Percentiles rank a stretch among this genome's conserved stretches.
Conservation (phyloP, 2,888 invertebrate genomes). For the Ochropleura plecta region DNA sequence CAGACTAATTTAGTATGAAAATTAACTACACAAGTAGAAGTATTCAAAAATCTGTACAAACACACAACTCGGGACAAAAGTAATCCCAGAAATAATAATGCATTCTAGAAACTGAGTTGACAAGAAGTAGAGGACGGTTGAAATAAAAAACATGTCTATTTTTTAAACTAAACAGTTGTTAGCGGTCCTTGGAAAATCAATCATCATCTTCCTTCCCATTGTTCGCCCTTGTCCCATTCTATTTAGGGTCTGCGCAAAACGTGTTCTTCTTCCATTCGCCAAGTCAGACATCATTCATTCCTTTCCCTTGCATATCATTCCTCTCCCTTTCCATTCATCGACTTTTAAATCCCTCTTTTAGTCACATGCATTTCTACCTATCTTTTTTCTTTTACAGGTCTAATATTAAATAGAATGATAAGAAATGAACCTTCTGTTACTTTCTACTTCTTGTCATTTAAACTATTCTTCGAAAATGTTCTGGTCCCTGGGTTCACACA, state of each 20-base stretch:
- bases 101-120: neutral
- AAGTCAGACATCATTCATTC: too few species aligned
- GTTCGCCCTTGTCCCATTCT: too few species aligned
- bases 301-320: too few species aligned
- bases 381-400: neutral
- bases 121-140: neutral
- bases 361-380: neutral
- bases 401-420: neutral
- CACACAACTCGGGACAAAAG: neutral
- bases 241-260: too few species aligned
- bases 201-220: too few species aligned
- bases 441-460: conserved; percentile 5
- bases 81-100: neutral
- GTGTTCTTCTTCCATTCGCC: too few species aligned
- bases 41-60: neutral
- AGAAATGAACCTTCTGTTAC: conserved; percentile 28
- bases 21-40: neutral
- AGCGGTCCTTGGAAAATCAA: neutral
- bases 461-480: conserved; percentile 61
- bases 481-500: conserved; percentile 38
- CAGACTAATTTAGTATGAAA: neutral
- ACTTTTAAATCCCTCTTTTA: too few species aligned
- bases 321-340: too few species aligned
- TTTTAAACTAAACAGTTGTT: neutral
- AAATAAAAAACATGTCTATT: neutral